phyloP scores from a whole-genome alignment of 2,797 vertebrate genomes.

The Arremon brunneinucha region DNA sequence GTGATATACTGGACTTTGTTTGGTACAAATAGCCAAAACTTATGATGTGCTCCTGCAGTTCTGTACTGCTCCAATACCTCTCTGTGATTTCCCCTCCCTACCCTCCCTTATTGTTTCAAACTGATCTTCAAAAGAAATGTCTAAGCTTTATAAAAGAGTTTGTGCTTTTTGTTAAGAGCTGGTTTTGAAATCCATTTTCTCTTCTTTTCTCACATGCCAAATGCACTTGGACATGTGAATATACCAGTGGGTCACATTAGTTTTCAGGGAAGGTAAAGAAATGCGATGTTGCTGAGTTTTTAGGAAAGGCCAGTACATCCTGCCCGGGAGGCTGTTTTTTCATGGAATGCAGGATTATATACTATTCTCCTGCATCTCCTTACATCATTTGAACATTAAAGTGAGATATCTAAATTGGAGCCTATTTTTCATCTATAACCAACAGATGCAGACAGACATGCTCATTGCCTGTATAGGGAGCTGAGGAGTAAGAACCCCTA shows the following conservation, averaged over 20 bases:
- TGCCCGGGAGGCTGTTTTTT: neutral
- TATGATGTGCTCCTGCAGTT: neutral
- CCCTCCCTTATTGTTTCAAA: neutral
- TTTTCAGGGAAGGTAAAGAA: neutral
- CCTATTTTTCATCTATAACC: constrained; percentile 31
- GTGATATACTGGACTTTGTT: constrained; percentile 6
- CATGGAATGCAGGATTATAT: constrained; percentile 11
- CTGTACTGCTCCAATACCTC: neutral
- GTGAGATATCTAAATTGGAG: constrained; percentile 33
- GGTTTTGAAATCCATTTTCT: neutral
- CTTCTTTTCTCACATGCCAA: neutral
- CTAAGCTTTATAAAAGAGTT: neutral
- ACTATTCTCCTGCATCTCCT: neutral
- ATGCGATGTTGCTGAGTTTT: neutral
- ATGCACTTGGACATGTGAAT: neutral
- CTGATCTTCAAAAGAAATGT: neutral
- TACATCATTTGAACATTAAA: constrained; percentile 31
- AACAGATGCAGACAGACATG: neutral
- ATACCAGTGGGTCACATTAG: neutral
- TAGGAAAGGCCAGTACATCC: neutral
- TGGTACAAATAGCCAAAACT: neutral
- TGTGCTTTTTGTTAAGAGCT: neutral
- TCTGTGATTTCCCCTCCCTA: neutral
- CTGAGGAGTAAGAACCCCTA: neutral
- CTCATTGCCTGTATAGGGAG: constrained; percentile 30